Evolutionary conservation across 2,888 invertebrate genomes (phyloP), one percentile per base, ranked within the genome.

Genomic region (Camponotus fellah): DNA sequence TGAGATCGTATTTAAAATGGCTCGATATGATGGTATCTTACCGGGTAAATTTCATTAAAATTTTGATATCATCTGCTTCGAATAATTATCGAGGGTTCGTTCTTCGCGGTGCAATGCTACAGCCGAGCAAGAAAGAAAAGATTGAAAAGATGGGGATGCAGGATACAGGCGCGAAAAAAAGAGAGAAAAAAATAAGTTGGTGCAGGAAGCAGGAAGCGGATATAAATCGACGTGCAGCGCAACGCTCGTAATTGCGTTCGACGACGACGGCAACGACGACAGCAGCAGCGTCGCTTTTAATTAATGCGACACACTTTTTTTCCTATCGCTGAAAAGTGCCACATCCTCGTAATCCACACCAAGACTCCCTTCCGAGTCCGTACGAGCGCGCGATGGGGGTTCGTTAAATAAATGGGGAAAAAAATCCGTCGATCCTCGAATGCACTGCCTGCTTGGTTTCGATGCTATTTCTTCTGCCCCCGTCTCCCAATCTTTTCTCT

Each of bases 301-400:
- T 94, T 94, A 94, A 94, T 94, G 92, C 92, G 93, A 93, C 93
- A 92, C 91, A 93, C 92, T 93, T 94, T 93, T 93, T 92, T 92
- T 89, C 75, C 76, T 88, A 93, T 87, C 89, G 90, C 90, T 92
- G 90, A 92, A 91, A 92, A 92, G 91, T 91, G 91, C 89, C 91
- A 92, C 91, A 89, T 91, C 88, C 90, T 89, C 90, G 91, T 88
- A 88, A 89, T 89, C 88, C 89, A 80, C 89, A 84, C 86, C 86
- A 77, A 65, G 86, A 32, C 72, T 43, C 85, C 65, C 75, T 60
- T 34, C 21, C 21, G 21, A 56, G 58, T 58, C 64, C 56, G 66
- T 49, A 8, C 69, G 69, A n/a, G 21, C 62, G 21, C 62, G 62
- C 83, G 86, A 65, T 86, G 83, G 89, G 80, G 82, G 85, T 89